Percentiles rank a stretch among this genome's conserved stretches.
phyloP scores from a whole-genome alignment of 2,797 vertebrate species.

The Anableps anableps region DNA sequence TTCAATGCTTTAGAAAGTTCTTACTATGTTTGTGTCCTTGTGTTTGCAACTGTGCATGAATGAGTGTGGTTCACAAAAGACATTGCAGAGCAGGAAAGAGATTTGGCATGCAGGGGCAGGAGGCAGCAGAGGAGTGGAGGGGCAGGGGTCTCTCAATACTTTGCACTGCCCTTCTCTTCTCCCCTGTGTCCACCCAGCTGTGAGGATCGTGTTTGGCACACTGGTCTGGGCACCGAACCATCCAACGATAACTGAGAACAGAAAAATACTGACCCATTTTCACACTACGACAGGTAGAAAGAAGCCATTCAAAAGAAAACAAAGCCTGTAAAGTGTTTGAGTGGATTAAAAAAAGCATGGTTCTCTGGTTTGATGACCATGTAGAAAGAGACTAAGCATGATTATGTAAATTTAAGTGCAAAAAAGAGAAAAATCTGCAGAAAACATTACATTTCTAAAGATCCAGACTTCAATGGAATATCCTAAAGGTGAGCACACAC shows the following conservation, averaged over 20 bases:
- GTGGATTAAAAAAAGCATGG: constrained; percentile 32
- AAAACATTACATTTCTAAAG: constrained; percentile 8
- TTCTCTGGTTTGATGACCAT: constrained; percentile 8
- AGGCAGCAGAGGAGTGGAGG: background rate
- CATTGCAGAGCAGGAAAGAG: constrained; percentile 51
- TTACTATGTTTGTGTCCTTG: constrained; percentile 41
- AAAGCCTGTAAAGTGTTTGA: constrained; percentile 37
- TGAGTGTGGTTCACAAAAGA: constrained; percentile 51
- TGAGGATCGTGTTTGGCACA: constrained; percentile 65
- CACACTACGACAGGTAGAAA: constrained; percentile 43
- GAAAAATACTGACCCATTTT: constrained; percentile 54
- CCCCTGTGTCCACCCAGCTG: constrained; percentile 65
- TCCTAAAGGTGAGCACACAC: constrained; percentile 9
- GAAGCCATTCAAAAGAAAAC: constrained; percentile 28
- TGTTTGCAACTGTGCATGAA: constrained; percentile 50
- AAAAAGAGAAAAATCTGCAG: constrained; percentile 10
- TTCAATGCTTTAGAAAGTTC: constrained; percentile 37
- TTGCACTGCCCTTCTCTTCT: constrained; percentile 48
- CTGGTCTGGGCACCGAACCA: constrained; percentile 42
- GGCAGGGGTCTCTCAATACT: constrained; percentile 18
- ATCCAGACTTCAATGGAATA: constrained; percentile 7
- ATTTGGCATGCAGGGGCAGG: constrained; percentile 45
- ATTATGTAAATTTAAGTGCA: constrained; percentile 2
- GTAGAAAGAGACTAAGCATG: constrained; percentile 2
- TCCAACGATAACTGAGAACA: constrained; percentile 38